These are phyloP conservation scores for Rattus rattus DNA, from an alignment of 2,113 vertebrate species.

Conservation along the genomic window DNA sequence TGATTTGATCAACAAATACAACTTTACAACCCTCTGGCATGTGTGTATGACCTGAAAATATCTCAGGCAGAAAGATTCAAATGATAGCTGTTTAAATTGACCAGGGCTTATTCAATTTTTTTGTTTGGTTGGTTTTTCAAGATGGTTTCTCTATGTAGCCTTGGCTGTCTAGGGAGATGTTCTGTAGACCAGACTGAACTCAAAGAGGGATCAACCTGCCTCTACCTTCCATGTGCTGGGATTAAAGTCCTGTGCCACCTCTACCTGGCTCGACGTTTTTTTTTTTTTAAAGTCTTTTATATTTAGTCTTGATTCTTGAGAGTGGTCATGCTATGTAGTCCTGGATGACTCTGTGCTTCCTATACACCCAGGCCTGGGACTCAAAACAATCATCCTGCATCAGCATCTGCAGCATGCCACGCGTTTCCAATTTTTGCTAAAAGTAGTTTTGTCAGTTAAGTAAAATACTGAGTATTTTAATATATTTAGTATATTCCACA, in stretches of 20 bases:
- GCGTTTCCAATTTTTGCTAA: background rate
- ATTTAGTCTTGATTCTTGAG: background rate
- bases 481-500: background rate
- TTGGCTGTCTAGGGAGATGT: too few species aligned
- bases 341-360: background rate
- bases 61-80: slow-evolving; percentile 46
- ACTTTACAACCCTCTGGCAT: background rate
- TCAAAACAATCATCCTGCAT: background rate
- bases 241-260: too few species aligned
- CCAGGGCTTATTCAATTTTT: background rate
- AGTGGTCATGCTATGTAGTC: background rate
- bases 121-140: background rate
- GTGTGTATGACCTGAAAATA: background rate
- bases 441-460: background rate
- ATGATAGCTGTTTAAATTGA: slow-evolving; percentile 36
- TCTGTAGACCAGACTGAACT: too few species aligned
- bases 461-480: background rate
- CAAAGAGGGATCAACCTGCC: too few species aligned
- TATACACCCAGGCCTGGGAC: background rate
- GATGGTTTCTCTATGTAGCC: too few species aligned
- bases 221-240: too few species aligned
- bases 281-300: background rate
- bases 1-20: slow-evolving; percentile 32
- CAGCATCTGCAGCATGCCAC: background rate
- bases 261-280: too few species aligned